Percentiles rank a stretch among this genome's conserved stretches.
Evolutionary conservation across 2,888 invertebrate genomes (phyloP).

Genomic region (Neoscelio sp.): DNA sequence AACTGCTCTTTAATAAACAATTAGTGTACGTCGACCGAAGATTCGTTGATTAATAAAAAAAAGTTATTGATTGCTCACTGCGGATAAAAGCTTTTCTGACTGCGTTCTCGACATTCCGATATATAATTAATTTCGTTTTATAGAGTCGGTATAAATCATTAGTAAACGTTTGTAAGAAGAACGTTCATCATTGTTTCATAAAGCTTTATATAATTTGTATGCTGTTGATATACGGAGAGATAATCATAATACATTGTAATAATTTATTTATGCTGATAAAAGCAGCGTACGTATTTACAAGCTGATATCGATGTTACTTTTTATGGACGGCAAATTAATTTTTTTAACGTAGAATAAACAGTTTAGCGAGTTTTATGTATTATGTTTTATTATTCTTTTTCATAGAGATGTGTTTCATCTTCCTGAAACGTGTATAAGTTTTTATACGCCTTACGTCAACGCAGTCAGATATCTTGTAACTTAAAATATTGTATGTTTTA

Average conservation of each 20-base stretch:
- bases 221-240: constrained; percentile 5
- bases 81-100: too few relatives aligned
- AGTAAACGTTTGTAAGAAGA: constrained; percentile 11
- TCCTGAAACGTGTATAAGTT: too few relatives aligned
- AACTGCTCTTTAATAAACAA: constrained; percentile 1
- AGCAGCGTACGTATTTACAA: neutral
- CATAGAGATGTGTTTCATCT: too few relatives aligned
- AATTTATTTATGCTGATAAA: constrained; percentile 49
- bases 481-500: too few relatives aligned
- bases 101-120: too few relatives aligned
- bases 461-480: too few relatives aligned
- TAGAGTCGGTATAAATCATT: neutral
- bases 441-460: too few relatives aligned
- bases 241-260: constrained; percentile 26
- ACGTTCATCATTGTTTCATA: constrained; percentile 11
- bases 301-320: constrained; percentile 1
- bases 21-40: neutral
- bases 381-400: too few relatives aligned
- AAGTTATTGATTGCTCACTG: neutral
- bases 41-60: constrained; percentile 8
- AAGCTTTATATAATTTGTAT: constrained; percentile 37
- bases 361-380: constrained; percentile 2
- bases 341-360: constrained; percentile 18
- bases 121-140: too few relatives aligned
- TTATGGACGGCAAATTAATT: constrained; percentile 31